Conservation (phyloP, 2,888 invertebrate species). For the Heteromurus nitidus region DNA sequence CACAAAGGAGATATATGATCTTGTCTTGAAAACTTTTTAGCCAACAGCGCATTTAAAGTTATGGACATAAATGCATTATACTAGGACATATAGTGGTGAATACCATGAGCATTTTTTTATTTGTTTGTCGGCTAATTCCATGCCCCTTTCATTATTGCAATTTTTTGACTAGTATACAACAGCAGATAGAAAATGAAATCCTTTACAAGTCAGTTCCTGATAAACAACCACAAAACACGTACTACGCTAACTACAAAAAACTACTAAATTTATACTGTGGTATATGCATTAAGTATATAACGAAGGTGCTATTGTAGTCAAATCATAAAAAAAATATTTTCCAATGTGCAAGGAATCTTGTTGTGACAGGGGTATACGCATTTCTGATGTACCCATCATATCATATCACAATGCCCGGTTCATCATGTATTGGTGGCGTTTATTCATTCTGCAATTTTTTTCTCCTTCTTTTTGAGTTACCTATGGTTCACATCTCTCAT, state of each 20-base stretch:
- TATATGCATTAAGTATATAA: no score
- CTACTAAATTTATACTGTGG: no score
- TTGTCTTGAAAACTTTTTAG: constrained; percentile 12
- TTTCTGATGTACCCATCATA: no score
- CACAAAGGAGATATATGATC: constrained; percentile 16
- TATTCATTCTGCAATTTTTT: no score
- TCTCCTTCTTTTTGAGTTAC: not conserved
- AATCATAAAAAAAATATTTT: not conserved
- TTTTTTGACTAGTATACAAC: constrained; percentile 1
- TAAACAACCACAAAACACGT: constrained; percentile 10
- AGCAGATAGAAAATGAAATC: not conserved
- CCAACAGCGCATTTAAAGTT: constrained; percentile 14
- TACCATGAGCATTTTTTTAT: constrained; percentile 1
- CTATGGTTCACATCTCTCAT: no score
- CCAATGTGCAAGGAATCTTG: not conserved
- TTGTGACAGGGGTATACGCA: not conserved
- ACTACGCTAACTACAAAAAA: constrained; percentile 5
- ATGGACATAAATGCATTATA: no score
- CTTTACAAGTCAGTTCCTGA: not conserved
- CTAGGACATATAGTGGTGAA: no score
- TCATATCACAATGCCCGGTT: no score
- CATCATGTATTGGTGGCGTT: not conserved
- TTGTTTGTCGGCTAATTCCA: constrained; percentile 27
- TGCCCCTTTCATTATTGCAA: constrained; percentile 14
- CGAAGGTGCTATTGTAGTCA: not conserved